Conservation (phyloP, 2,113 vertebrate genomes). For the Toxotes chatareus region DNA sequence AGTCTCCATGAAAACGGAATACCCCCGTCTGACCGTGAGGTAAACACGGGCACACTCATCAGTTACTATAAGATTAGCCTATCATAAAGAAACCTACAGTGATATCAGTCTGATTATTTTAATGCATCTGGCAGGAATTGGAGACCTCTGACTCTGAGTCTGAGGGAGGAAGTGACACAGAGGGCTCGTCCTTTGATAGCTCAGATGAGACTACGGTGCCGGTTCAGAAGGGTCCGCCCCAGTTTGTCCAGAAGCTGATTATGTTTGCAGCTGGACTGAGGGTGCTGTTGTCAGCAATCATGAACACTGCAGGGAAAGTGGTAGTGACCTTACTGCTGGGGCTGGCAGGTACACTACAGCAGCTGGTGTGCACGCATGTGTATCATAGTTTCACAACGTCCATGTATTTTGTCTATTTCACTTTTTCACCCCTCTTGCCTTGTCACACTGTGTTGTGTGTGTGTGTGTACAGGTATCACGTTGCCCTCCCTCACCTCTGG, state of each 20-base stretch:
- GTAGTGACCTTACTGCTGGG: constrained; percentile 86
- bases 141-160: constrained; percentile 81
- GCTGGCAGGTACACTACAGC: constrained; percentile 82
- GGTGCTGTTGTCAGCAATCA: constrained; percentile 77
- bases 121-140: constrained; percentile 54
- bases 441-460: constrained; percentile 3
- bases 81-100: not conserved
- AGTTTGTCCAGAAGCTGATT: constrained; percentile 82
- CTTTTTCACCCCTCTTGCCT: not conserved
- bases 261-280: constrained; percentile 80
- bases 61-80: not conserved
- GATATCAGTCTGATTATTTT: not conserved
- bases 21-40: constrained; percentile 66
- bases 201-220: constrained; percentile 63
- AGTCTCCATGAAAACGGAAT: constrained; percentile 71
- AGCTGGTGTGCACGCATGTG: not conserved
- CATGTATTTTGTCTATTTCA: not conserved
- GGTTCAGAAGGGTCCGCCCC: constrained; percentile 62
- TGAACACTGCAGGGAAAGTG: constrained; percentile 83
- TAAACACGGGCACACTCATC: constrained; percentile 11
- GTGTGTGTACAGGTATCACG: constrained; percentile 77
- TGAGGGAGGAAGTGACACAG: constrained; percentile 76
- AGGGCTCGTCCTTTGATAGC: constrained; percentile 75
- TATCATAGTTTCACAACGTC: not conserved
- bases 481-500: constrained; percentile 86